Evolutionary conservation across 2,888 invertebrate species (phyloP), one percentile per base, ranked within the genome.

Genomic region (Myathropa florea): DNA sequence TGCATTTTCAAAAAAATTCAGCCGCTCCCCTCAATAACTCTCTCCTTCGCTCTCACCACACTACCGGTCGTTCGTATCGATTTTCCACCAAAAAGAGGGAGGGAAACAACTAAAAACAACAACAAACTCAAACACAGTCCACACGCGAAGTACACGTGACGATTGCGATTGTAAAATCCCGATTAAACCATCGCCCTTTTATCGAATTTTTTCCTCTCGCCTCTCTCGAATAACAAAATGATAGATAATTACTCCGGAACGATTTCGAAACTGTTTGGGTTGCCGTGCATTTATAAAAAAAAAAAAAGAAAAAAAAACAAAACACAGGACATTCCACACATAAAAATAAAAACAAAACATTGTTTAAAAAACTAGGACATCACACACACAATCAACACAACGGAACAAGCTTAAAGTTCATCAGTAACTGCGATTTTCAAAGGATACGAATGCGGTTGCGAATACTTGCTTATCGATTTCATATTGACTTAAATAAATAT

Each of bases 241-340:
- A 46, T 26, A 57, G 36, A 57, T 39, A 60, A 63, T 63, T 39
- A 21, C 23, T 21, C 3, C 18, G 4, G 6, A 46, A 6, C 46
- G 46, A 18, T 46, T 18, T 18, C 46, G 7, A 46, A 46, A 46
- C 39, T 46, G 46, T 6, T 18, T 18, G 46, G 18, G 46, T 46
- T 46, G 46, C 18, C 46, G 46, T 46, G 46, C 63, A 63, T n/a
- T n/a, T n/a, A n/a, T n/a, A n/a, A n/a, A n/a, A n/a, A n/a, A n/a
- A 72, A 55, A 63, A 23, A 64, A 30, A 14, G 12, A 18, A 10
- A 30, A 23, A n/a, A 23, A 60, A 26, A 21, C n/a, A 61, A 71
- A 53, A 60, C 28, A 61, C 61, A 77, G 53, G 46, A 65, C 65
- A 79, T 71, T 65, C 60, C 64, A 79, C 55, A 75, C 36, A n/a